Base-by-base conservation (phyloP, 2,888 invertebrate genomes). In the Bombyx huttoni region DNA sequence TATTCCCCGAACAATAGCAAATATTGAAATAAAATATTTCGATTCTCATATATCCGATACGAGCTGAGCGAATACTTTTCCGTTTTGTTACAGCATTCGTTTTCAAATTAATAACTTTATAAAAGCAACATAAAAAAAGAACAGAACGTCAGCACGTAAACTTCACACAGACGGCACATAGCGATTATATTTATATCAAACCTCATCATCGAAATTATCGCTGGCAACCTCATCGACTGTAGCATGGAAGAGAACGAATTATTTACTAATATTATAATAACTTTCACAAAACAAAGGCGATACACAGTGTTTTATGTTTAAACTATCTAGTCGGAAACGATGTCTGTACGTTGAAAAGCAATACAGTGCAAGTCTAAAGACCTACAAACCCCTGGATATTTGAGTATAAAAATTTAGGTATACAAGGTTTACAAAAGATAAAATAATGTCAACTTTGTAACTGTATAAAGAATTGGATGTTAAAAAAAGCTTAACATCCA, bases 221-320 rank as follows among this genome's bases (percentile, higher is more conserved):
- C 74, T 74, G 57, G 71, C 64, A 68, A 79, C 83, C 74, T 87
- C 87, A 75, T 88, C 86, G 67, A 88, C 88, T 88, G 86, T 66
- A 73, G 86, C 88, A 85, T 88, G 87, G 68, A 87, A 87, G 78
- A 48, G 59, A 52, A 49, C 58, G 49, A 58, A 50, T 13, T 53
- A 52, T n/a, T 55, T 34, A 60, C 34, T 49, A 53, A 50, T 24
- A 34, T 13, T 8, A 10, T 1, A 13, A 47, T 8, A 47, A 47
- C 10, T 7, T 13, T 14, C 5, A 13, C 12, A 47, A 47, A 34
- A 52, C 1, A 8, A 47, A 50, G 34, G n/a, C 46, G 14, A 14
- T 46, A 24, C 24, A 24, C 2, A 24, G 24, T 24, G 24, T 24
- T 24, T 24, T 24, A 24, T 24, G 24, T 24, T 5, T 24, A 24